Evolutionary conservation across 2,797 vertebrate species (phyloP).

Genomic region (Scleropages formosus): DNA sequence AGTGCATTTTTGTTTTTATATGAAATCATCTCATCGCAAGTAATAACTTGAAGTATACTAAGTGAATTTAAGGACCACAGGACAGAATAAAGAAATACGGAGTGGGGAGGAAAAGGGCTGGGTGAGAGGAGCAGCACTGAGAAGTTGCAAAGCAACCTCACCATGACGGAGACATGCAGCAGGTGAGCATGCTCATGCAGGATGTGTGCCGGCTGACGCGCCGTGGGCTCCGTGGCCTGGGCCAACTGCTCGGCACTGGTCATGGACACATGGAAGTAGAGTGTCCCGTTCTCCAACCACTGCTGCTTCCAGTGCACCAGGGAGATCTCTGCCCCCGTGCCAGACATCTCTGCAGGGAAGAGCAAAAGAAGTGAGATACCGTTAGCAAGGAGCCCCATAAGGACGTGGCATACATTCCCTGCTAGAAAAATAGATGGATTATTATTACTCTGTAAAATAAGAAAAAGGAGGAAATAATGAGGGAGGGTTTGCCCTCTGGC

Average conservation of each 20-base stretch:
- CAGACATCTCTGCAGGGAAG: conserved; percentile 86
- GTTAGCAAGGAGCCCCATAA: neutral
- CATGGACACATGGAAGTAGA: conserved; percentile 94
- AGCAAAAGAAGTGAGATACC: neutral
- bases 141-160: conserved; percentile 58
- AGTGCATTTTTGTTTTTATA: too few relatives aligned
- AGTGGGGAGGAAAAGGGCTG: neutral
- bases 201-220: conserved; percentile 82
- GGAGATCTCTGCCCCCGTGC: conserved; percentile 86
- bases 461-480: neutral
- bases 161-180: conserved; percentile 96
- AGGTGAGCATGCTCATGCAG: conserved; percentile 95
- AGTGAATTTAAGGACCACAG: too few relatives aligned
- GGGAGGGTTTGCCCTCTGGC: neutral
- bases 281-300: conserved; percentile 95
- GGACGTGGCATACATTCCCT: neutral
- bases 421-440: neutral
- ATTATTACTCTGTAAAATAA: neutral
- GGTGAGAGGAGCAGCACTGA: neutral
- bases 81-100: too few relatives aligned
- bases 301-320: conserved; percentile 98
- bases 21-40: too few relatives aligned
- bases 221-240: conserved; percentile 75
- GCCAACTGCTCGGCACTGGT: conserved; percentile 79
- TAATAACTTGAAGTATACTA: too few relatives aligned